Percentiles rank a stretch among this genome's conserved stretches.
Conservation (phyloP, 2,113 vertebrate species). For the Neotragus moschatus region DNA sequence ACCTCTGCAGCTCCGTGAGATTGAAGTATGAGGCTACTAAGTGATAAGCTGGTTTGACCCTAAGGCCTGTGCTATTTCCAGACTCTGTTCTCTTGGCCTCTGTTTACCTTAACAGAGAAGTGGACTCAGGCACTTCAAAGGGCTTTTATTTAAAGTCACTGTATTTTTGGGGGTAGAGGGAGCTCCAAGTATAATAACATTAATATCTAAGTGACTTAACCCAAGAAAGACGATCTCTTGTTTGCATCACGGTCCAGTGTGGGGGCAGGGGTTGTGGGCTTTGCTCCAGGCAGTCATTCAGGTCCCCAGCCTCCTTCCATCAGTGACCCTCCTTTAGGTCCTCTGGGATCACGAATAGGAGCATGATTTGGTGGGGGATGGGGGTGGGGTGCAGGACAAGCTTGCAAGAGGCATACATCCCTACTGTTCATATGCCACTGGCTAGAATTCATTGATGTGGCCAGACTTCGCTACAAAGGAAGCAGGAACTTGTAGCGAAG, state of each 20-base stretch:
- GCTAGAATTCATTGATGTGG: neutral
- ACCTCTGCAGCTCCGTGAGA: neutral
- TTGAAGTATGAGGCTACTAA: neutral
- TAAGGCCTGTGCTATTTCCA: neutral
- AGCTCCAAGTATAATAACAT: neutral
- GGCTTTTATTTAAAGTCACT: neutral
- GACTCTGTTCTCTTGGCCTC: neutral
- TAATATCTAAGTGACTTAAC: neutral
- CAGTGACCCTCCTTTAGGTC: neutral
- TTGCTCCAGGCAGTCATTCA: neutral
- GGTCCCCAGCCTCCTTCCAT: neutral
- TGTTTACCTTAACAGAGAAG: neutral
- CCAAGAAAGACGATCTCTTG: neutral
- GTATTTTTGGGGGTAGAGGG: fast-evolving
- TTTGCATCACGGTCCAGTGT: neutral
- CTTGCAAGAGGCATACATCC: neutral
- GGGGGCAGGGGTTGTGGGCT: fast-evolving
- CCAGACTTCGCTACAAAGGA: neutral
- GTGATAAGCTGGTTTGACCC: neutral
- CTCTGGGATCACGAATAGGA: neutral
- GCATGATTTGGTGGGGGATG: neutral
- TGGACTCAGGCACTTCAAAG: neutral
- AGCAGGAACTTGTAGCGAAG: too few relatives aligned
- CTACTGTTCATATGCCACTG: neutral
- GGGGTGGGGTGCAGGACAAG: fast-evolving